Percentiles rank a stretch among this genome's conserved stretches.
These are phyloP conservation scores for Albula glossodonta DNA, from an alignment of 2,113 vertebrate species.

Conservation along the genomic window DNA sequence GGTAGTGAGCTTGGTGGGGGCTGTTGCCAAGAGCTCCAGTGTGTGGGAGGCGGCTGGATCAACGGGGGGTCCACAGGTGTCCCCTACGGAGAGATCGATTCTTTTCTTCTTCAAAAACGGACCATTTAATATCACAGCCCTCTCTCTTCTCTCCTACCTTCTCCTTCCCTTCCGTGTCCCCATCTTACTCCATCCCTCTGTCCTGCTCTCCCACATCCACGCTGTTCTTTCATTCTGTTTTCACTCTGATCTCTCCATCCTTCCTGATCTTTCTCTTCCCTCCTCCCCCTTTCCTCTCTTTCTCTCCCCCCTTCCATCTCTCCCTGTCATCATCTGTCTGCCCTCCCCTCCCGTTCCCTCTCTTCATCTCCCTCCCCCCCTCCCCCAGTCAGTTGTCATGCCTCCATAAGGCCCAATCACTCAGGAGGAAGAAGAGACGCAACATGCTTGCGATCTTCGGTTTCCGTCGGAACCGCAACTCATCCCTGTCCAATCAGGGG, in stretches of 20 bases:
- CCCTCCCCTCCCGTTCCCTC: background rate
- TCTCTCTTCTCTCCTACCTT: background rate
- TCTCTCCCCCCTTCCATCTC: background rate
- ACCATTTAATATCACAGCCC: background rate
- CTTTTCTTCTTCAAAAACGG: background rate
- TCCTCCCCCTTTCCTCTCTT: too few species aligned
- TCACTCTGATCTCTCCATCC: too few species aligned
- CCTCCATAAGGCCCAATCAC: conserved; percentile 68
- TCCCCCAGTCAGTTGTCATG: conserved; percentile 69
- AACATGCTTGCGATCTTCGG: conserved; percentile 73
- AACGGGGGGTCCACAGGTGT: background rate
- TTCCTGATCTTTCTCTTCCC: background rate
- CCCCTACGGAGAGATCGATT: background rate
- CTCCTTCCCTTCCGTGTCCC: too few species aligned
- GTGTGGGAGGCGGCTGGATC: background rate
- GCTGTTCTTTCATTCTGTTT: background rate
- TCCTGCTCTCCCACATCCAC: too few species aligned
- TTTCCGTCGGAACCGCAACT: conserved; percentile 74
- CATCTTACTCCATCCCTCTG: too few species aligned
- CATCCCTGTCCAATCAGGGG: conserved; percentile 67
- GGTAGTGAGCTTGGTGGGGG: background rate
- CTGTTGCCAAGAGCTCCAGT: too few species aligned
- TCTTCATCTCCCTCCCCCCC: background rate
- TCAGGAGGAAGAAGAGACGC: conserved; percentile 72
- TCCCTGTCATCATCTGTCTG: background rate